Base-by-base conservation (phyloP, 2,113 vertebrate genomes). In the Brachionichthys hirsutus region DNA sequence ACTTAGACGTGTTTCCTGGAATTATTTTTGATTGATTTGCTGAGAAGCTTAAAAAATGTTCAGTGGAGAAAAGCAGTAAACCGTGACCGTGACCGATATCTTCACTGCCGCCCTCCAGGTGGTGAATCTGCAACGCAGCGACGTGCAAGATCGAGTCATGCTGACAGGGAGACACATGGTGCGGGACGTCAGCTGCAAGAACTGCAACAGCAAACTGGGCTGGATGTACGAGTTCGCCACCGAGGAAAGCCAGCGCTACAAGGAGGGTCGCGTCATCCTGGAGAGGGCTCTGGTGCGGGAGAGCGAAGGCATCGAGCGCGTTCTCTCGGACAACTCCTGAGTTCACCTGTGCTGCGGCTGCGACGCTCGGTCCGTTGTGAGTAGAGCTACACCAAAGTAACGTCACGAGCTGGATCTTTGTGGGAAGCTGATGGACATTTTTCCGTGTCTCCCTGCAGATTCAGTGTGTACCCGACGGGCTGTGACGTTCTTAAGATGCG, bases 171-270 rank as follows among this genome's bases (percentile, higher is more conserved):
- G 96, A 74, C 97, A 98, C 89, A 98, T 98, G 95, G 97, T 98
- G 78, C 92, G 96, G 9, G 96, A 99, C 0, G 95, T 98, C 88
- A 98, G 94, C 92, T 99, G 97, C 91, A 99, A 98, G 82, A 98
- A 98, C 92, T 98, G 96, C 93, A 98, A 96, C 92, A 98, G 96
- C 88, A 99, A 99, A 85, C 91, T 99, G 67, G 97, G 97, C 47
- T 99, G 97, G 97, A 97, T 98, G 92, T 99, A 99, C 70, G 97
- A 99, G 88, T 98, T 98, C 19, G 96, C 97, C 77, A 98, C 95
- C 0, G 97, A 98, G 89, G 97, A 98, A 84, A 98, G 96, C 83
- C 97, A 99, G 85, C 95, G 97, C 68, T 99, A 99, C 82, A 98
- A 99, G 85, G 97, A 98, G 56, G 96, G 97, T 12, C 94, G 97